Conservation (phyloP, 2,113 vertebrate species). For the Ancistrus triradiatus region DNA sequence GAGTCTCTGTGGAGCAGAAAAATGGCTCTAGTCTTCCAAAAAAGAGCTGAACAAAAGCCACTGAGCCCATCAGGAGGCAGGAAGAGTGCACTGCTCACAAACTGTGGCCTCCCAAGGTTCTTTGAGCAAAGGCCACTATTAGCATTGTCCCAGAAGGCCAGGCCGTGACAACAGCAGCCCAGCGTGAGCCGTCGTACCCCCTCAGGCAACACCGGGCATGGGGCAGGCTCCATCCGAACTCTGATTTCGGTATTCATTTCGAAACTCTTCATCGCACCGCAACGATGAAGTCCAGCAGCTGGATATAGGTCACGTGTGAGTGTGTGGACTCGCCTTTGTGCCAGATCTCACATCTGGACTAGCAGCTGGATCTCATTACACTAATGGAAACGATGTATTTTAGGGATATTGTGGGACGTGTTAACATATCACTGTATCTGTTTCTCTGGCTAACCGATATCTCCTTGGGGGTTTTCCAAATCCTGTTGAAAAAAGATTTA, state of each 20-base stretch:
- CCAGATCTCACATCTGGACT: conserved; percentile 42
- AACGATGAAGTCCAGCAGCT: conserved; percentile 7
- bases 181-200: conserved; percentile 22
- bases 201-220: not conserved
- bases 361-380: conserved; percentile 43
- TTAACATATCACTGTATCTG: conserved; percentile 29
- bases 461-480: conserved; percentile 8
- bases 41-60: conserved; percentile 8
- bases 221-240: not conserved
- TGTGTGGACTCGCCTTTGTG: conserved; percentile 26
- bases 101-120: conserved; percentile 26
- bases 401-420: conserved; percentile 32
- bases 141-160: conserved; percentile 32
- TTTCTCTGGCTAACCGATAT: conserved; percentile 21
- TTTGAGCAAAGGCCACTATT: conserved; percentile 39
- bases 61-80: conserved; percentile 32
- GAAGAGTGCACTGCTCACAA: conserved; percentile 27
- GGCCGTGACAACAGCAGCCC: conserved; percentile 30
- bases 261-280: no score
- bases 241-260: no score
- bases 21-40: not conserved
- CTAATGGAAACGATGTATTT: conserved; percentile 33
- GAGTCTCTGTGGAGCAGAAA: no score
- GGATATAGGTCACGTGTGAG: conserved; percentile 26
- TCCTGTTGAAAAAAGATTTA: conserved; percentile 9